A percentile compares a stretch with the other conserved stretches of the same genome.
These are phyloP conservation scores for Acanthosepion lycidas DNA, from an alignment of 2,888 invertebrate genomes.

Conservation along the genomic window DNA sequence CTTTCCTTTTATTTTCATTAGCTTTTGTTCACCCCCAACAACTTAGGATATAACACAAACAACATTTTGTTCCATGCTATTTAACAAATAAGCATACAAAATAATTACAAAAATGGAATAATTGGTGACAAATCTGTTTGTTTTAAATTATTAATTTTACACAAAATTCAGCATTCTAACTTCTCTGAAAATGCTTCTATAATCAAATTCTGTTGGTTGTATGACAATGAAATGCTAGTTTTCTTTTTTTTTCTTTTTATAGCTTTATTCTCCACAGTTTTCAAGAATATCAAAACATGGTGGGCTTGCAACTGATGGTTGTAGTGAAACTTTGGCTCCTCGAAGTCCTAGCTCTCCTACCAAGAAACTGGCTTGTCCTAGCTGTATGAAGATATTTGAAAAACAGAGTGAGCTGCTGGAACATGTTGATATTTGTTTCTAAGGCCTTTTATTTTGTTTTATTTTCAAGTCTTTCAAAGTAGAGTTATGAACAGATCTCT, in stretches of 20 bases:
- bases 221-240: background rate
- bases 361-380: constrained; percentile 63
- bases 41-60: no score
- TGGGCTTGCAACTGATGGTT: background rate
- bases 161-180: no score
- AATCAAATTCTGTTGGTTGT: background rate
- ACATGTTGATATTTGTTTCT: constrained; percentile 65
- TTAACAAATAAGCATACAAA: no score
- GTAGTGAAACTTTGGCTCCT: background rate
- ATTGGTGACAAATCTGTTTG: no score
- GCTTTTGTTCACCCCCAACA: background rate
- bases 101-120: no score
- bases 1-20: no score
- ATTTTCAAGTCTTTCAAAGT: background rate
- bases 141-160: no score
- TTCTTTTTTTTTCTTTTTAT: background rate
- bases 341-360: constrained; percentile 2
- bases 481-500: background rate
- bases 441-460: background rate
- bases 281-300: background rate
- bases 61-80: no score
- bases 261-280: background rate
- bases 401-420: constrained; percentile 62
- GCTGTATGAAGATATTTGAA: constrained; percentile 63
- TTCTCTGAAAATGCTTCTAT: no score